phyloP scores from a whole-genome alignment of 2,113 vertebrate species.

The Procavia capensis region DNA sequence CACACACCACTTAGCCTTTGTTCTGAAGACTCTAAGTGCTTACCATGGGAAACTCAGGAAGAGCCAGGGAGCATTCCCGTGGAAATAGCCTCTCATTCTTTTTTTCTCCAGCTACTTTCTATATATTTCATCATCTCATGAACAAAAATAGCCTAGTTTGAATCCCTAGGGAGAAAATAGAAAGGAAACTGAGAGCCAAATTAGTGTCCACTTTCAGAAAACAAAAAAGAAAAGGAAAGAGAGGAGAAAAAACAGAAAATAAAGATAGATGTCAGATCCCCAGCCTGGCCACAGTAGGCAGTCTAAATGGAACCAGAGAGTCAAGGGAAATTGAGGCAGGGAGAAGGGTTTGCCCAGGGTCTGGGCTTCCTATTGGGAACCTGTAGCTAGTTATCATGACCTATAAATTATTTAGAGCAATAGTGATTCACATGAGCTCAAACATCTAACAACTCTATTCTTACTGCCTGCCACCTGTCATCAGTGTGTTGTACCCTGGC shows the following conservation, averaged over 20 bases:
- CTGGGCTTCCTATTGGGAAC: neutral
- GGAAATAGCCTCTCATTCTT: conserved; percentile 65
- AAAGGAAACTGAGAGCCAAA: conserved; percentile 57
- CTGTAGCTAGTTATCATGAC: neutral
- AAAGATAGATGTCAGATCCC: neutral
- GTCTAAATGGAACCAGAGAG: neutral
- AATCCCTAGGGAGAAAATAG: neutral
- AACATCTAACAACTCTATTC: neutral
- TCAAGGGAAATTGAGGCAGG: neutral
- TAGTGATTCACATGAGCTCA: neutral
- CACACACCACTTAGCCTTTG: conserved; percentile 38
- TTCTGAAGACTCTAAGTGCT: conserved; percentile 73
- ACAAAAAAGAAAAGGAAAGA: conserved; percentile 17
- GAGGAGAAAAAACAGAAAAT: neutral
- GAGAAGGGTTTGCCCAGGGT: neutral
- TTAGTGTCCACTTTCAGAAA: conserved; percentile 59
- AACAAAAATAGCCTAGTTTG: conserved; percentile 74
- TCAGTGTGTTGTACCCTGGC: neutral
- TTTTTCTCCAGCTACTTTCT: conserved; percentile 77
- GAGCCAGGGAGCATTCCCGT: conserved; percentile 24
- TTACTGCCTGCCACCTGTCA: neutral
- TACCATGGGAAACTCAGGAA: conserved; percentile 67
- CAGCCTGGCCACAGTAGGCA: neutral
- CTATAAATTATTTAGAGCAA: neutral
- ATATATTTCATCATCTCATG: conserved; percentile 58